Base-by-base conservation (phyloP, 2,797 vertebrate species). In the Esox masquinongy region DNA sequence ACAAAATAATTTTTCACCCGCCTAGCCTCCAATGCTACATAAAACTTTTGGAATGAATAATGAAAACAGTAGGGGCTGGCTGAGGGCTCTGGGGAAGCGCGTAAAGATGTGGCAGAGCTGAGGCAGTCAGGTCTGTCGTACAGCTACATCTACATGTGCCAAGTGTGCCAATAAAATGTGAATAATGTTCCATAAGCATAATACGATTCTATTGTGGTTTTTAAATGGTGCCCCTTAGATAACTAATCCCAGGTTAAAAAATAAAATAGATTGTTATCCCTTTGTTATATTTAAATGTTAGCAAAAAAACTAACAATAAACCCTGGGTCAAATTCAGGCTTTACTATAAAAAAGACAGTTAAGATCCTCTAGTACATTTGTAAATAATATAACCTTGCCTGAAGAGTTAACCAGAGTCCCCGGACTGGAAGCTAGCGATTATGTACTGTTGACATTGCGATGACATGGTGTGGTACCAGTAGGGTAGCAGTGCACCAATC, bases 21-120 rank as follows among this genome's bases (percentile, higher is more conserved):
- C 89, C 90, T 85, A 89, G 91, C 90, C 90, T 91, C 90, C 82
- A 79, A 84, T 88, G 89, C 88, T 89, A 90, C 88, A 88, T 88
- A 77, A 88, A 92, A 90, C 87, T 93, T 93, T 91, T 89, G 87
- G 90, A 92, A 92, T 93, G 90, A 94, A 95, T 94, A 93, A 94
- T 94, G 92, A 92, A 94, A 93, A 93, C 85, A 92, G 92, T 14
- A 90, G 88, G 92, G 90, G 88, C 87, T 73, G 90, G 88, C 87
- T 73, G 84, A 85, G 80, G 86, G 84, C 92, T 91, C 91, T 76
- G 88, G 91, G 91, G 91, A 92, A 90, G 88, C 88, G 88, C 91
- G 90, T 91, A 91, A 92, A 92, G 85, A 91, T 88, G 90, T 92
- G 88, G 88, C 84, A 90, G 50, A 36, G 89, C 24, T 90, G 59